A percentile compares a stretch with the other conserved stretches of the same genome.
These are phyloP conservation scores for Melanostoma mellinum DNA, from an alignment of 2,888 invertebrate species.

Conservation along the genomic window DNA sequence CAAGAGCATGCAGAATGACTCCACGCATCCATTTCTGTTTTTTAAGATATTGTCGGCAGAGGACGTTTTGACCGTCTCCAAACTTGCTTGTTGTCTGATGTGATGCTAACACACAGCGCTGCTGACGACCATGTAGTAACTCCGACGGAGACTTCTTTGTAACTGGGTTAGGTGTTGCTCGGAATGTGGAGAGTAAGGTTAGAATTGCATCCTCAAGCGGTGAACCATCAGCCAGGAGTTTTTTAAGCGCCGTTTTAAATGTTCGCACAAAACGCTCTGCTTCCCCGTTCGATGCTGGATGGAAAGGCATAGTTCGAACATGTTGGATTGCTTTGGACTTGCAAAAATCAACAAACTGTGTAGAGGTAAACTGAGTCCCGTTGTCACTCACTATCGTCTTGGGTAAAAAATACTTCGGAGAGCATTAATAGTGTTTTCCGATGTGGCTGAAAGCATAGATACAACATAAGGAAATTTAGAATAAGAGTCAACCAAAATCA, in stretches of 20 bases:
- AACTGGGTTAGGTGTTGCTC: not conserved
- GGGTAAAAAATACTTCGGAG: slow-evolving; percentile 3
- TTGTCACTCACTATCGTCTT: not conserved
- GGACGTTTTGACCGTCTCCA: not conserved
- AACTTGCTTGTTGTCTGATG: slow-evolving; percentile 6
- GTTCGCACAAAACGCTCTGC: slow-evolving; percentile 5
- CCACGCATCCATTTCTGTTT: no score
- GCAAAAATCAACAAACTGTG: no score
- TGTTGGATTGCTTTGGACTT: no score
- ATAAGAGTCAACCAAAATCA: not conserved
- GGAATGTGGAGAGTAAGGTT: not conserved
- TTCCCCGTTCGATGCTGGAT: slow-evolving; percentile 12
- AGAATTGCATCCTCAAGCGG: not conserved
- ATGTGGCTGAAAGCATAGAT: not conserved
- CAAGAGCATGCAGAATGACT: no score
- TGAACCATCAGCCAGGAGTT: slow-evolving; percentile 3
- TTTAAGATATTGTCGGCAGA: no score
- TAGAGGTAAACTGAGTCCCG: not conserved
- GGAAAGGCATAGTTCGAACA: not conserved
- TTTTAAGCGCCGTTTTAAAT: not conserved
- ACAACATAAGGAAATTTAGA: slow-evolving; percentile 8
- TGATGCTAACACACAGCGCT: slow-evolving; percentile 5
- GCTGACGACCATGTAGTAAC: slow-evolving; percentile 2
- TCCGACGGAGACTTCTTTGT: not conserved
- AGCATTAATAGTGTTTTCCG: not conserved